A percentile compares a stretch with the other conserved stretches of the same genome.
Conservation (phyloP, 2,113 vertebrate species). For the Balaenoptera acutorostrata region DNA sequence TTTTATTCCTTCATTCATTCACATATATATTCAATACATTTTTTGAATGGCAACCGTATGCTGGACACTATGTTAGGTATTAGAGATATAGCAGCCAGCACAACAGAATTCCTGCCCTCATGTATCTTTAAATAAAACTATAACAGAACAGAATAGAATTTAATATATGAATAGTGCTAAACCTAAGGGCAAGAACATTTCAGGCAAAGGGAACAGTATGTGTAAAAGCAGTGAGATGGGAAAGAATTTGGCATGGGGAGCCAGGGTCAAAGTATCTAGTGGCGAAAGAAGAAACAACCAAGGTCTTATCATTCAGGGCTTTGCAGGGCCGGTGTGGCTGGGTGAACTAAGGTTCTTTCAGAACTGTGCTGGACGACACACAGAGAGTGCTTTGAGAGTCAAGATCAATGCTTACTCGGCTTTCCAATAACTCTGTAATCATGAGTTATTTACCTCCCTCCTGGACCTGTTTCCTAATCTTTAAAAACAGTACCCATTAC, state of each 20-base stretch:
- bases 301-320: background rate
- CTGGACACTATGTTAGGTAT: background rate
- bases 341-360: background rate
- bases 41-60: background rate
- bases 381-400: background rate
- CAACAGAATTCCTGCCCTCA: background rate
- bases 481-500: background rate
- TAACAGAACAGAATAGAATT: background rate
- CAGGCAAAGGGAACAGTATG: background rate
- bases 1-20: background rate
- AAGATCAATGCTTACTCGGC: background rate
- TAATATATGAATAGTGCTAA: background rate
- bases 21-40: background rate
- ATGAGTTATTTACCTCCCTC: background rate
- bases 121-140: background rate
- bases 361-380: background rate
- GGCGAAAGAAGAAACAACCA: background rate
- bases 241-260: accelerated
- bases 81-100: background rate
- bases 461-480: background rate
- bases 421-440: background rate
- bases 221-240: background rate
- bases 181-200: background rate
- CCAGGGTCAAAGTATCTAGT: background rate
- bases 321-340: accelerated